Evolutionary conservation across 2,888 invertebrate species (phyloP).

Genomic region (Euzetes globulus): DNA sequence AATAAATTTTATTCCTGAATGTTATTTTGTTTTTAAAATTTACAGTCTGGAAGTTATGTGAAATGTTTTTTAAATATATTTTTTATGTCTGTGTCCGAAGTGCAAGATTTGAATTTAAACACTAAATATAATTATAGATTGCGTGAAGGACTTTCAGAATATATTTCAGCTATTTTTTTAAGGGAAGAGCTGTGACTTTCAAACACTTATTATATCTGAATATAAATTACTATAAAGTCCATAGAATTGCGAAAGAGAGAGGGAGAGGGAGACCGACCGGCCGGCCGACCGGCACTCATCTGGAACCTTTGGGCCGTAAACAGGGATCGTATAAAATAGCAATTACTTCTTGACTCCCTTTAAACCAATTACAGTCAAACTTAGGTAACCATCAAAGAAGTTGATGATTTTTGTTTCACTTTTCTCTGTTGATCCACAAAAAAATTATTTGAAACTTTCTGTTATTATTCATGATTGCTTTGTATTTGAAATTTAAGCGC

Average conservation of each 20-base stretch:
- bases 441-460: background rate
- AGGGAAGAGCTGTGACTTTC: too few relatives aligned
- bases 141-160: conserved; percentile 6
- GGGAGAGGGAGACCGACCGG: conserved; percentile 1
- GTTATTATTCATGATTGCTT: background rate
- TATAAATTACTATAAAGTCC: too few relatives aligned
- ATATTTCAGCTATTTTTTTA: too few relatives aligned
- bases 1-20: too few relatives aligned
- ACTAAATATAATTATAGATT: conserved; percentile 3
- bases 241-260: background rate
- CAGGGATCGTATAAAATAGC: conserved; percentile 10
- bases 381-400: background rate
- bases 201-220: too few relatives aligned
- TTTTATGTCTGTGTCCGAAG: too few relatives aligned
- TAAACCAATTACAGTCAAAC: background rate
- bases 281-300: background rate
- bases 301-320: background rate
- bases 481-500: too few relatives aligned
- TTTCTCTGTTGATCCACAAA: background rate
- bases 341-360: conserved; percentile 7
- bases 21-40: too few relatives aligned
- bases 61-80: too few relatives aligned
- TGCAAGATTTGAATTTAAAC: background rate
- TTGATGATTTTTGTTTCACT: background rate
- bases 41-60: too few relatives aligned